Conservation (phyloP, 2,113 vertebrate species). For the Xenopus borealis region DNA sequence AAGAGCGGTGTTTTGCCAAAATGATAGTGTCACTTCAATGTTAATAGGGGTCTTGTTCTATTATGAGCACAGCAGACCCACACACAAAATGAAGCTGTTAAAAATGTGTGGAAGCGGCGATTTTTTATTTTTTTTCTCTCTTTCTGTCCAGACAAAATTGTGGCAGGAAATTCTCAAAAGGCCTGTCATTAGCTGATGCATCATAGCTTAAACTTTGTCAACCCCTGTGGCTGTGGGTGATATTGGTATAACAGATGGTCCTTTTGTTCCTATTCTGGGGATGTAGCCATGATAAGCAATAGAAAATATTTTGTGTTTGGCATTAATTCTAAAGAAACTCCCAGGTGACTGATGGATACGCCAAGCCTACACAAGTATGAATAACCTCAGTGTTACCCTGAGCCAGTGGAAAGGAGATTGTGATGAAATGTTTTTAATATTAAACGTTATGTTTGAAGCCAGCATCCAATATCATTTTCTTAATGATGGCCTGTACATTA, state of each 20-base stretch:
- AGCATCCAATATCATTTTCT: background rate
- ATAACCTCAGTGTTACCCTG: slow-evolving; percentile 11
- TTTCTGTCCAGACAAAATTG: slow-evolving; percentile 7
- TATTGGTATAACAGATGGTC: slow-evolving; percentile 5
- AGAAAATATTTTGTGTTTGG: slow-evolving; percentile 21
- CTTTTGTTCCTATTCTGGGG: background rate
- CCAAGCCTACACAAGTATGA: slow-evolving; percentile 2
- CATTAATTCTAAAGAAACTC: slow-evolving; percentile 7
- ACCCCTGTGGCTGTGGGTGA: background rate
- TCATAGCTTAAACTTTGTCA: slow-evolving; percentile 11
- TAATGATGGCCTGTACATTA: background rate
- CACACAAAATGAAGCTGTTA: slow-evolving; percentile 19
- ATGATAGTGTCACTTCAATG: slow-evolving; percentile 8
- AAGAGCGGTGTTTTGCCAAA: slow-evolving; percentile 12
- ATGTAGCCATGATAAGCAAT: slow-evolving; percentile 8
- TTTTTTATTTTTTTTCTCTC: background rate
- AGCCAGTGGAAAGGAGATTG: slow-evolving; percentile 7
- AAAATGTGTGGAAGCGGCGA: slow-evolving; percentile 15
- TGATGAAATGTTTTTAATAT: slow-evolving; percentile 13
- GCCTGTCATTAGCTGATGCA: slow-evolving; percentile 5
- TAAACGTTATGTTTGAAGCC: background rate
- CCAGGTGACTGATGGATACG: slow-evolving; percentile 14
- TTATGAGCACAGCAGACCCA: slow-evolving; percentile 22
- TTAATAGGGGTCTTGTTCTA: slow-evolving; percentile 19
- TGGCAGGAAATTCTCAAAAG: slow-evolving; percentile 2